Evolutionary conservation across 2,888 invertebrate species (phyloP), one percentile per base, ranked within the genome.

Genomic region (Anticlea derivata): DNA sequence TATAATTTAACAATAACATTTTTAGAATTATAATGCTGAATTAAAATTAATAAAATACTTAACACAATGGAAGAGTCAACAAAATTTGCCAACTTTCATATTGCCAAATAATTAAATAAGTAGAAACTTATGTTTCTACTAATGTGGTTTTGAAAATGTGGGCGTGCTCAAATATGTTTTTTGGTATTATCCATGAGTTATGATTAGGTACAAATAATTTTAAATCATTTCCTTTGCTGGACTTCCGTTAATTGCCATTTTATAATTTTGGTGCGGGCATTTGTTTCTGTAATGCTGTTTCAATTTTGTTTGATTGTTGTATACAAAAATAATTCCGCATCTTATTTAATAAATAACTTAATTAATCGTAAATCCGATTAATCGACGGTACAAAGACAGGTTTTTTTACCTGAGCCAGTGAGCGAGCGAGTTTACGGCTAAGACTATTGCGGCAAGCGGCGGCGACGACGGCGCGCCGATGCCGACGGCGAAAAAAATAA

Each of bases 401-500:
- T 62, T 58, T 33, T 24, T 12, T 10, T 23, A 37, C 43, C 5
- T n/a, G n/a, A 8, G 26, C 54, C 7, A 48, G 47, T 50, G 11
- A 49, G 49, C n/a, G 40, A 50, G 50, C 55, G 39, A 40, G 49
- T 50, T 53, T 37, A 29, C 45, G 43, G 48, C 47, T 51, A 35
- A 43, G 38, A 33, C 49, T 50, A 49, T 58, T 45, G 44, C 31
- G 37, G 49, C 50, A 49, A 51, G 44, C 31, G 37, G 49, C 50
- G 47, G 50, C 50, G 41, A 39, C 53, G 45, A 47, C 13, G 53
- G 59, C 24, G 48, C 17, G 54, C 45, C 53, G 50, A 48, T 45
- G 54, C 45, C 53, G 50, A 48, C 41, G 47, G 51, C 41, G 20
- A 52, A 51, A 56, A 65, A 66, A 67, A 60, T 31, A 13, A 12